Conservation (phyloP, 2,888 invertebrate species). For the Drosophila helvetica region DNA sequence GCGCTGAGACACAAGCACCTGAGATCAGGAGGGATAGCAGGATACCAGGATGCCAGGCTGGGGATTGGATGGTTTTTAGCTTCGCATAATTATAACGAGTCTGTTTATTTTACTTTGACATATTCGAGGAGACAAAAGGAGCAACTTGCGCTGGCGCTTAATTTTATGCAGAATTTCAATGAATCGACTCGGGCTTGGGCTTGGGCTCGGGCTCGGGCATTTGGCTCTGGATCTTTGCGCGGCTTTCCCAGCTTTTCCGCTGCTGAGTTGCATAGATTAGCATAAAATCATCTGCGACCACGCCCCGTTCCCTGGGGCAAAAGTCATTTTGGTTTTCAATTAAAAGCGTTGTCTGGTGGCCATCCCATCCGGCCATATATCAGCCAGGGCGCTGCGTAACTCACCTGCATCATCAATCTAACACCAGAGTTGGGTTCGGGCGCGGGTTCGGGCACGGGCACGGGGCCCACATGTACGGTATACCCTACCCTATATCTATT, state of each 20-base stretch:
- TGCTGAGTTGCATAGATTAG: conserved; percentile 73
- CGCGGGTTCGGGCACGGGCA: too few relatives aligned
- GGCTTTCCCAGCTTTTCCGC: conserved; percentile 52
- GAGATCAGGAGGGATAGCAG: conserved; percentile 4
- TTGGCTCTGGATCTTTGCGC: conserved; percentile 13
- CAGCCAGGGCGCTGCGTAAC: conserved; percentile 56
- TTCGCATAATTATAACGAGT: conserved; percentile 66
- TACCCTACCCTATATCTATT: not conserved
- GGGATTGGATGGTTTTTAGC: conserved; percentile 21
- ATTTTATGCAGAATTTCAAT: conserved; percentile 72
- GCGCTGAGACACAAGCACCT: conserved; percentile 27
- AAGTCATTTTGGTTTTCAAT: conserved; percentile 68
- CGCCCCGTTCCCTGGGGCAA: conserved; percentile 28
- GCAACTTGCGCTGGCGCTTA: conserved; percentile 40
- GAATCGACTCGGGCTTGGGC: conserved; percentile 43
- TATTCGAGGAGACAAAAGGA: conserved; percentile 40
- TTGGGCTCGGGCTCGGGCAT: conserved; percentile 6
- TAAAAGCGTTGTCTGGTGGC: conserved; percentile 58
- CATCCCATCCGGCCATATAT: conserved; percentile 53
- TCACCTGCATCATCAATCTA: conserved; percentile 71
- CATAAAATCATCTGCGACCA: conserved; percentile 67
- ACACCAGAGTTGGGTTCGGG: conserved; percentile 16
- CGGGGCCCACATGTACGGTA: not conserved
- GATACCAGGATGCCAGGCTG: too few relatives aligned
- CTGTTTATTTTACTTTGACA: conserved; percentile 72